Base-by-base conservation (phyloP, 2,113 vertebrate genomes). In the Amblyornis subalaris region DNA sequence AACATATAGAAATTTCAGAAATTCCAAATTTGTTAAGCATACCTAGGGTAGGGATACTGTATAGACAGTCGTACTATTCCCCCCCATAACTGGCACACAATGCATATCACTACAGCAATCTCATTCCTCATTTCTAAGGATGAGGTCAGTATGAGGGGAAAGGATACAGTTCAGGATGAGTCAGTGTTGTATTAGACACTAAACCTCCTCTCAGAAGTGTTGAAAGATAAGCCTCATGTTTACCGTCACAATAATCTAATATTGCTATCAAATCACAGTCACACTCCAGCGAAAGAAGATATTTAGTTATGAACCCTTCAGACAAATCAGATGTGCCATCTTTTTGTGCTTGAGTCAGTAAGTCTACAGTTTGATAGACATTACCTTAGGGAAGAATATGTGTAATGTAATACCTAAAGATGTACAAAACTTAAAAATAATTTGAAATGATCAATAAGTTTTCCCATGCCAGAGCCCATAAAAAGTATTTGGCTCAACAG, bases 51-150 rank as follows among this genome's bases (percentile, higher is more conserved):
- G 40, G 40, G 16, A 33, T 29, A 24, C 5, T 88, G 2, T 47
- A 55, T 57, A 47, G 14, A 53, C 3, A 50, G 13, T 40, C 14
- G 25, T 15, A 24, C 5, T 82, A 13, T 47, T 53, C 5, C 13
- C 2, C 23, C 4, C 21, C 22, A 3, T 23, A 66, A 58, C 3
- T 36, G 25, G 23, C 12, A 48, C 7, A 10, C 2, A 4, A 36
- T 66, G 36, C 60, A 11, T 61, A 89, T 38, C 7, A 18, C 13
- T 76, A 9, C 12, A 72, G 17, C 18, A 57, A 65, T 50, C 12
- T 36, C 14, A 36, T 44, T 50, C 19, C 16, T 86, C 13, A 13
- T 48, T 74, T 88, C 38, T 31, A 12, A 38, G 5, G 8, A n/a
- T 38, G 31, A 44, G 23, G 42, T 47, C 24, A 54, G 10, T 20